Percentiles rank a stretch among this genome's conserved stretches.
phyloP scores from a whole-genome alignment of 2,797 vertebrate genomes.

The Trichosurus vulpecula region DNA sequence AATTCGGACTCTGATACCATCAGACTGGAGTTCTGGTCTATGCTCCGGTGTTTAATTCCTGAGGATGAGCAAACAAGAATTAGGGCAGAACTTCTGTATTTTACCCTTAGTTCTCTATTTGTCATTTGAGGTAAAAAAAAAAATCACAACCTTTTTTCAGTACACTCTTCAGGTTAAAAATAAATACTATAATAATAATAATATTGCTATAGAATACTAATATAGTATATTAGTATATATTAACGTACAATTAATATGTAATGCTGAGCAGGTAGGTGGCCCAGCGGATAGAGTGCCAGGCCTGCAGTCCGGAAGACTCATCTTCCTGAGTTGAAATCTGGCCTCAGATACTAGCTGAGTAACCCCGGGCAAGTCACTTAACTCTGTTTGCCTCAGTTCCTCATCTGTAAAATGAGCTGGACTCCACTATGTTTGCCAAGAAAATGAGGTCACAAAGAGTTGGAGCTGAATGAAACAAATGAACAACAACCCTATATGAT shows the following conservation, averaged over 20 bases:
- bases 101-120: background rate
- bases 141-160: background rate
- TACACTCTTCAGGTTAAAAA: background rate
- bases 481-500: background rate
- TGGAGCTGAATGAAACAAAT: background rate
- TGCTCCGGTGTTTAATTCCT: slow-evolving; percentile 95
- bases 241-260: background rate
- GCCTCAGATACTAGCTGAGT: background rate
- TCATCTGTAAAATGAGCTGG: background rate
- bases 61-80: slow-evolving; percentile 37
- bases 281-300: background rate
- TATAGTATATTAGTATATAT: background rate
- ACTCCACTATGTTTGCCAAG: background rate
- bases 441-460: background rate
- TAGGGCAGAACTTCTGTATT: fast-evolving
- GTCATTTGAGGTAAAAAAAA: background rate
- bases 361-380: background rate
- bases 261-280: background rate
- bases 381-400: background rate
- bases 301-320: background rate
- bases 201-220: too few species aligned
- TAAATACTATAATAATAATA: background rate
- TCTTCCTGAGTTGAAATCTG: background rate
- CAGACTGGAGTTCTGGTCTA: slow-evolving; percentile 94
- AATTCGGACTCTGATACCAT: slow-evolving; percentile 96